Percentiles rank a stretch among this genome's conserved stretches.
Conservation (phyloP, 2,797 vertebrate species). For the Chaenodraco wilsoni region DNA sequence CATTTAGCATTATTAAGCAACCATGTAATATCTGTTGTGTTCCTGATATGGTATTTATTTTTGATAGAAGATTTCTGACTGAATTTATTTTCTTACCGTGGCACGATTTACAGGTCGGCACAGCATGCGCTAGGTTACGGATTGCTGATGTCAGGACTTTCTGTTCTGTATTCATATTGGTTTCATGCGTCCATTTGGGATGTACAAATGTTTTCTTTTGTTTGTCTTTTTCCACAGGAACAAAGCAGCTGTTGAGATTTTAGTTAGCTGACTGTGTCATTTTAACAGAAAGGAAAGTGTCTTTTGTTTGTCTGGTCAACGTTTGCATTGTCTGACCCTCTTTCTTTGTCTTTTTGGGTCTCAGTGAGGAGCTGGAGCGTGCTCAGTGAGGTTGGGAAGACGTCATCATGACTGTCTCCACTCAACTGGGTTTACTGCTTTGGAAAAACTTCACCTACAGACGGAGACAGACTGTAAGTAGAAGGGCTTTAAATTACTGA, state of each 20-base stretch:
- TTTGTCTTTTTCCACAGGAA: background rate
- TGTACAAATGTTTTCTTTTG: background rate
- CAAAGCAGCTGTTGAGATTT: background rate
- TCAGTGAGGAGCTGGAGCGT: conserved; percentile 70
- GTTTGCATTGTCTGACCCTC: conserved; percentile 21
- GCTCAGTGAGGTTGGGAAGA: conserved; percentile 73
- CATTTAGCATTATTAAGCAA: background rate
- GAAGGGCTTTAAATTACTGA: conserved; percentile 5
- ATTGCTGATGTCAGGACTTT: conserved; percentile 20
- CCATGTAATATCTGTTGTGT: background rate
- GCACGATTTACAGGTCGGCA: too few species aligned
- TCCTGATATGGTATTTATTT: background rate
- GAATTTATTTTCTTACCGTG: background rate
- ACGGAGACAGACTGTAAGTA: conserved; percentile 96
- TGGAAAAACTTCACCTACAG: conserved; percentile 99
- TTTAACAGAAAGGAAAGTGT: background rate
- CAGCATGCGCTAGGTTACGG: background rate
- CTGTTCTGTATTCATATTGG: conserved; percentile 40
- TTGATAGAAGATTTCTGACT: too few species aligned
- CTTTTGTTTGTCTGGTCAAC: background rate
- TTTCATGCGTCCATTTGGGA: background rate
- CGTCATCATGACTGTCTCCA: conserved; percentile 90
- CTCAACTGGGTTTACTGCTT: conserved; percentile 93
- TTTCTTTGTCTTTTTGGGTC: conserved; percentile 26
- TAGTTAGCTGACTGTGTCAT: background rate